A percentile compares a stretch with the other conserved stretches of the same genome.
Conservation (phyloP, 2,888 invertebrate species). For the Marasmarcha lunaedactyla region DNA sequence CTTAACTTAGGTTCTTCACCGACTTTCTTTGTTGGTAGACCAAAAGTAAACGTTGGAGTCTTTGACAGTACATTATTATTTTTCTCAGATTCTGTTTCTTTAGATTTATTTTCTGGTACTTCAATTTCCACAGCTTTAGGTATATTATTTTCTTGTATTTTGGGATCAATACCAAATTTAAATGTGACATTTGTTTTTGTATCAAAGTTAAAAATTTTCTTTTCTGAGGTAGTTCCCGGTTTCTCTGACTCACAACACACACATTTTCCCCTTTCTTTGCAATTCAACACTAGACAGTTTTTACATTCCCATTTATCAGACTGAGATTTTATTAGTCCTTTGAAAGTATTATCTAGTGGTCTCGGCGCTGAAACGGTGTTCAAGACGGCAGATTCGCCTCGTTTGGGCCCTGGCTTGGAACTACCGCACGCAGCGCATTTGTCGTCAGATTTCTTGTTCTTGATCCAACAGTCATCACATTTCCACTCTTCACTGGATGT, state of each 20-base stretch:
- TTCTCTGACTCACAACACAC: constrained; percentile 38
- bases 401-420: constrained; percentile 20
- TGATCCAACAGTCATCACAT: constrained; percentile 36
- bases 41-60: constrained; percentile 19
- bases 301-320: constrained; percentile 42
- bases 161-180: constrained; percentile 46
- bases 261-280: constrained; percentile 29
- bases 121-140: constrained; percentile 17
- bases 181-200: constrained; percentile 25
- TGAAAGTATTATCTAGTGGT: constrained; percentile 20
- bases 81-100: constrained; percentile 32
- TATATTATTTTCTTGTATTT: constrained; percentile 22
- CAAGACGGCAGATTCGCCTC: constrained; percentile 2
- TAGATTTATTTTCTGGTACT: constrained; percentile 10
- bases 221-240: constrained; percentile 17
- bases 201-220: constrained; percentile 34
- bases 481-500: constrained; percentile 23
- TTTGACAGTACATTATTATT: constrained; percentile 42
- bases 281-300: constrained; percentile 41
- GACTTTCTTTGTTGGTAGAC: constrained; percentile 6
- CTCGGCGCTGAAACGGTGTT: constrained; percentile 1
- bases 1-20: constrained; percentile 12
- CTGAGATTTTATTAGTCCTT: constrained; percentile 27
- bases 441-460: constrained; percentile 26
- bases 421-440: constrained; percentile 38